Conservation (phyloP, 2,888 invertebrate species). For the Cataglyphis cursor region DNA sequence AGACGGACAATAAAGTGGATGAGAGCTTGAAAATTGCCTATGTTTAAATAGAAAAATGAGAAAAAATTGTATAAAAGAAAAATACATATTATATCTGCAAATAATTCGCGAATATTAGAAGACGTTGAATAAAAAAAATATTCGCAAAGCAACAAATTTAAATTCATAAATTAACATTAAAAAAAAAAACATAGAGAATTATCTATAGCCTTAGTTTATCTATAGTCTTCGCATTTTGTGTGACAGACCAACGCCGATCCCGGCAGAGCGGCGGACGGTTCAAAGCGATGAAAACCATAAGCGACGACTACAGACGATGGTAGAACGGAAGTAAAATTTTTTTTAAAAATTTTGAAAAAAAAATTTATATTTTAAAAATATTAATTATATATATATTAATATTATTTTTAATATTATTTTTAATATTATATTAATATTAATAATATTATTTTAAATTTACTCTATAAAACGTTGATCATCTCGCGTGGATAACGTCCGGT, state of each 20-base stretch:
- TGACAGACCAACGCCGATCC: conserved; percentile 86
- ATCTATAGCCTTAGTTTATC: conserved; percentile 74
- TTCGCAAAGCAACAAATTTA: not conserved
- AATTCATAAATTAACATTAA: not conserved
- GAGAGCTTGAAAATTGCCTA: no score
- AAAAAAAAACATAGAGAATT: not conserved
- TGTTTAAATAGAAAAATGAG: no score
- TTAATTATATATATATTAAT: no score
- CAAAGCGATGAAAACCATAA: conserved; percentile 86
- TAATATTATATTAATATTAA: no score
- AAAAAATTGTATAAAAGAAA: no score
- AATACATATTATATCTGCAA: not conserved
- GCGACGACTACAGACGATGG: conserved; percentile 79
- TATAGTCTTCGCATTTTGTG: conserved; percentile 87
- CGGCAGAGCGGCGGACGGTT: conserved; percentile 83
- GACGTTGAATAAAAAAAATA: not conserved
- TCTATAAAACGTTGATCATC: conserved; percentile 75
- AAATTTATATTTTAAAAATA: no score
- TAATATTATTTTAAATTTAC: no score
- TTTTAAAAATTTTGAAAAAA: no score
- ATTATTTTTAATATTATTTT: no score
- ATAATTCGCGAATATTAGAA: not conserved
- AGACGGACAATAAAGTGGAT: not conserved
- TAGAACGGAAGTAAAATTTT: conserved; percentile 83
- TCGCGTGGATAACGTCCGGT: conserved; percentile 65